These are phyloP conservation scores for Parauchenoglanis ngamensis DNA, from an alignment of 2,797 vertebrate species.

Conservation along the genomic window DNA sequence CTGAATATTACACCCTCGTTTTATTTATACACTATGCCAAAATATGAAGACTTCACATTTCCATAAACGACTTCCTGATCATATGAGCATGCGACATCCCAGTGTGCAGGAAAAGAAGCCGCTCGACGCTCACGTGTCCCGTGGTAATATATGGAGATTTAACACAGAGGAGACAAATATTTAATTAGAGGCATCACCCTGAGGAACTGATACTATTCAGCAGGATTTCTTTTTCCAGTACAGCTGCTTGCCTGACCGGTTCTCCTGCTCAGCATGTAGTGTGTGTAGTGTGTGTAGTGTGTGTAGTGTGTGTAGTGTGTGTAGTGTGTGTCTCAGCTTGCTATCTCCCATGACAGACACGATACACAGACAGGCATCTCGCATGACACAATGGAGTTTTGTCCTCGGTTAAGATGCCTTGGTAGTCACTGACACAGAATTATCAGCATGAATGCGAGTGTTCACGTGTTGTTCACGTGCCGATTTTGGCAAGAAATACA, in stretches of 20 bases:
- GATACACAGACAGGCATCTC: neutral
- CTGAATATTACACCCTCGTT: neutral
- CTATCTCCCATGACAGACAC: slow-evolving; percentile 1
- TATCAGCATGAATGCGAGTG: neutral
- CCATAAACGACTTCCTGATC: neutral
- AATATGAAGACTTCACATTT: neutral
- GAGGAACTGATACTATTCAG: neutral
- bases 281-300: slow-evolving; percentile 19
- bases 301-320: neutral
- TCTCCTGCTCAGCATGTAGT: neutral
- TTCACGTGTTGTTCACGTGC: neutral
- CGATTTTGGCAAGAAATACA: neutral
- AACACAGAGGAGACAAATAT: neutral
- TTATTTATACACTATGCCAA: neutral
- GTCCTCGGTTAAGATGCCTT: neutral
- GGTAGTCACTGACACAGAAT: neutral
- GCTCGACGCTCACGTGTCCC: neutral
- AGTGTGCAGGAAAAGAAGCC: neutral
- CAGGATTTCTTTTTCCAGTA: neutral
- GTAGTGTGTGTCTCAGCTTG: neutral
- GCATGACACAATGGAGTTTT: slow-evolving; percentile 13
- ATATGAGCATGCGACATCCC: neutral
- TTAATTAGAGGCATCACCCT: slow-evolving; percentile 13
- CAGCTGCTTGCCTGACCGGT: neutral
- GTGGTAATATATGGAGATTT: slow-evolving; percentile 9